Conservation (phyloP, 2,113 vertebrate genomes). For the Puma concolor region DNA sequence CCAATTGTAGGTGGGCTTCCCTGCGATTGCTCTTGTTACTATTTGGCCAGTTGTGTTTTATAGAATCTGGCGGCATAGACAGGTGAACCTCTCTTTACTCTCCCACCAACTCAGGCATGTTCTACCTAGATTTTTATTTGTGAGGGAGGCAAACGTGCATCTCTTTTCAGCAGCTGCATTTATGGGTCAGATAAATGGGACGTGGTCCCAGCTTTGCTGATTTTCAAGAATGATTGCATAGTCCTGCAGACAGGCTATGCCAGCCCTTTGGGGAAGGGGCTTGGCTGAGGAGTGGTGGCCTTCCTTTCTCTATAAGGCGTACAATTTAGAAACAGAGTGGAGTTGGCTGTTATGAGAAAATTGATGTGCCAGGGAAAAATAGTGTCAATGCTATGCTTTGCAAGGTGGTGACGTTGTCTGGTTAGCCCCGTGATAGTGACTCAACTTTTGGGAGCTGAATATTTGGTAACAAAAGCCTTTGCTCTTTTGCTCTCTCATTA, state of each 20-base stretch:
- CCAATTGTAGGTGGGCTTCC: fast-evolving
- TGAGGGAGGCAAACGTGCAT: not conserved
- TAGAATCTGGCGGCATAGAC: not conserved
- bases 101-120: not conserved
- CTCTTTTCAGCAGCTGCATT: not conserved
- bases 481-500: not conserved
- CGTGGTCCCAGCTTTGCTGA: not conserved
- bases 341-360: not conserved
- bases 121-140: not conserved
- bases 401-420: not conserved
- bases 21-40: not conserved
- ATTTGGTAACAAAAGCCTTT: slow-evolving; percentile 14
- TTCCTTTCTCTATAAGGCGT: not conserved
- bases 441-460: slow-evolving; percentile 23
- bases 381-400: not conserved
- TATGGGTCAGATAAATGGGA: not conserved
- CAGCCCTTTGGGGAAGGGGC: not conserved
- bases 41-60: not conserved
- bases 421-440: not conserved
- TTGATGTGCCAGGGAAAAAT: not conserved
- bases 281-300: not conserved
- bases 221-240: not conserved
- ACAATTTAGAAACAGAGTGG: not conserved
- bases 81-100: not conserved
- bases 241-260: too few species aligned